These are phyloP conservation scores for Teleopsis dalmanni DNA, from an alignment of 1,140 invertebrate genomes.

Conservation along the genomic window DNA sequence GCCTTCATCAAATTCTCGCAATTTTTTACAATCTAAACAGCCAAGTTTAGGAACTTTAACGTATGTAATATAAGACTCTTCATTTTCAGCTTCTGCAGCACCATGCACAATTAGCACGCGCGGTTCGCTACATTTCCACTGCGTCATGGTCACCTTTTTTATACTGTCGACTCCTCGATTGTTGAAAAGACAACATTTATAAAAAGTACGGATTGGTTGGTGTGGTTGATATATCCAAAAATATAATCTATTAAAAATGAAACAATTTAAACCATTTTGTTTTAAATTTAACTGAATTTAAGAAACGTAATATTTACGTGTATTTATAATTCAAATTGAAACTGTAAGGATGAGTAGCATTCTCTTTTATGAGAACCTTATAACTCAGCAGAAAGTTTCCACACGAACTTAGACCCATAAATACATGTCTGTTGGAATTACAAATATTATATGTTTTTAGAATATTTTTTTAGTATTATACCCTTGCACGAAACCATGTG, in stretches of 20 bases:
- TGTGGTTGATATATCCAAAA: slow-evolving; percentile 42
- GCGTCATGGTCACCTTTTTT: slow-evolving; percentile 52
- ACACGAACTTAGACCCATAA: slow-evolving; percentile 88
- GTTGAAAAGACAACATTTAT: slow-evolving; percentile 49
- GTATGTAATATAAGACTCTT: slow-evolving; percentile 42
- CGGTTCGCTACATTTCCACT: slow-evolving; percentile 51
- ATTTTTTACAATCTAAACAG: slow-evolving; percentile 41
- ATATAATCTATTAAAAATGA: slow-evolving; percentile 22
- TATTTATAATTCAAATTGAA: slow-evolving; percentile 42
- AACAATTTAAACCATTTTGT: neutral
- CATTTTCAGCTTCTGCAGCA: slow-evolving; percentile 34
- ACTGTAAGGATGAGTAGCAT: slow-evolving; percentile 32
- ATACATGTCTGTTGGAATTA: slow-evolving; percentile 60
- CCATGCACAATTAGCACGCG: slow-evolving; percentile 52
- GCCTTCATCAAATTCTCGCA: slow-evolving; percentile 23
- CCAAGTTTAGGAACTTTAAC: slow-evolving; percentile 44
- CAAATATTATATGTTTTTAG: slow-evolving; percentile 1
- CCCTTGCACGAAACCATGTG: slow-evolving; percentile 42
- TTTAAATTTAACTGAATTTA: neutral
- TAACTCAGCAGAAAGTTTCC: slow-evolving; percentile 88
- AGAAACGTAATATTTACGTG: slow-evolving; percentile 25
- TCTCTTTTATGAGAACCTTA: slow-evolving; percentile 55
- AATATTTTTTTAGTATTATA: slow-evolving; percentile 12
- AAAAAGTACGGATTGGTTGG: slow-evolving; percentile 32
- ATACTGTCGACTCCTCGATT: slow-evolving; percentile 52